Base-by-base conservation (phyloP, 2,113 vertebrate species). In the Cinclus cinclus region DNA sequence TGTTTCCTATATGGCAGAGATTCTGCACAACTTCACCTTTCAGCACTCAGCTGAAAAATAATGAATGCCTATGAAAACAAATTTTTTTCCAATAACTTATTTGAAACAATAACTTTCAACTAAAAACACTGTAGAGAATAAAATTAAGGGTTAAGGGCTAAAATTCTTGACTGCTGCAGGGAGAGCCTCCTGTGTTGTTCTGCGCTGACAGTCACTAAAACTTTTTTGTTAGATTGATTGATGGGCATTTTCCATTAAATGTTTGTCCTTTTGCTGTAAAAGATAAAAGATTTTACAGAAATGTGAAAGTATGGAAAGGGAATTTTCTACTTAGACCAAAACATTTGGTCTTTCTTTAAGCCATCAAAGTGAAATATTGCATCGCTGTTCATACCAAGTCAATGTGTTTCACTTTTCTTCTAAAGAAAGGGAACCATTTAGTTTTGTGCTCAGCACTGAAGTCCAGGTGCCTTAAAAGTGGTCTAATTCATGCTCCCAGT, bases 311-410 rank as follows among this genome's bases (percentile, higher is more conserved):
- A 67, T 92, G 89, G 63, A 90, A 83, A 88, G 85, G 75, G 87
- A 94, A 86, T 94, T 91, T 92, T 90, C 63, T 77, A 55, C 65
- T 87, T 85, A 63, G 47, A 83, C 58, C 42, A 55, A 85, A 91
- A 73, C 2, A 6, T 83, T 86, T 96, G 9, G 30, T 91, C 78
- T 87, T 73, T 60, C 27, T 46, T 93, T 80, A 80, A 83, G 22
- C 78, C 76, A 92, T 83, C 59, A 53, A 88, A 91, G 28, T 91
- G 75, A 96, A 95, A 90, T 70, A 95, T 19, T 82, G 28, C 46
- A 30, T 78, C 0, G 2, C 41, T 52, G 30, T 59, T 93, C 25
- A n/a, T 68, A 69, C 15, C 35, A 85, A 90, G 74, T 70, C 71
- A 79, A 30, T 46, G 47, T 44, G 35, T 77, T 91, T 52, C 37